Evolutionary conservation across 2,797 vertebrate genomes (phyloP), one percentile per base, ranked within the genome.

Genomic region (Craterocephalus amniculus): DNA sequence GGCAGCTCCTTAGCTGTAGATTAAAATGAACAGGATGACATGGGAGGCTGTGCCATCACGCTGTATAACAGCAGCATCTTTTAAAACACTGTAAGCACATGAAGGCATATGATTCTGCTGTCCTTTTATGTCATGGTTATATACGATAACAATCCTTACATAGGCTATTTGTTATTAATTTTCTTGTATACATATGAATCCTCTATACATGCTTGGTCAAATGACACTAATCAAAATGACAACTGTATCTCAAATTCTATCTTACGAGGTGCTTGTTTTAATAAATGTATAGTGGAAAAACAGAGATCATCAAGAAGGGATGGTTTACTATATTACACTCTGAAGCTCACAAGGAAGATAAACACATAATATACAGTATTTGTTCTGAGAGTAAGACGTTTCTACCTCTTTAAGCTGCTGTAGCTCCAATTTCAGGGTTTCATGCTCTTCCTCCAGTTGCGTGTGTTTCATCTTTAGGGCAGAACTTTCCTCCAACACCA

Each of bases 381-480:
- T 13, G n/a, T 4, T 0, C 1, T 32, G n/a, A 16, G 68, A 55
- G 51, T 70, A n/a, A 2, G 35, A 48, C 22, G 56, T 18, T 81
- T 40, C 68, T 85, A 96, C 96, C 93, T 96, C 95, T 84, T 81
- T 95, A 55, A 96, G 90, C 66, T 95, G 94, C 81, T 94, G 92
- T 13, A 96, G 77, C 83, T 96, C 96, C 32, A 66, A 58, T 72
- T 85, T 95, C n/a, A 96, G 87, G 10, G 67, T 61, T 67, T 96
- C 95, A 16, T 95, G 91, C 54, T 96, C 95, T 65, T 94, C 92
- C 79, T 97, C 96, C 80, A 96, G 91, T 58, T 95, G 94, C 61
- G 83, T 76, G 80, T 94, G 90, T 74, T 92, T 95, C 56, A 62
- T 88, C 88, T 95, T 95, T 31, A 96, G 88, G 3, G 91, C 89